A percentile compares a stretch with the other conserved stretches of the same genome.
These are phyloP conservation scores for Trichopoda pennipes DNA, from an alignment of 2,888 invertebrate species.

Conservation along the genomic window DNA sequence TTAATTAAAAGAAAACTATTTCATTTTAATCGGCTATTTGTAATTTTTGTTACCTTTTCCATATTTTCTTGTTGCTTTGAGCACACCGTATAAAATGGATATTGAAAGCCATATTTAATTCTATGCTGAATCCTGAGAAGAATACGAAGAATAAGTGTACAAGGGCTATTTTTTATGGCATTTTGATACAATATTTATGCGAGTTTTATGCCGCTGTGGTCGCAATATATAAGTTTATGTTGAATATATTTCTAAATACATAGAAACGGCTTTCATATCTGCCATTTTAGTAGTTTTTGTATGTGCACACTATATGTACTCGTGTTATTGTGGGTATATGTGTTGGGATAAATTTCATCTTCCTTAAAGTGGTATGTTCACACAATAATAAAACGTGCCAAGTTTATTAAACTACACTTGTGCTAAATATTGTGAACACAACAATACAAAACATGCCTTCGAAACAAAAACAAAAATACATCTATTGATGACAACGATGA, in stretches of 20 bases:
- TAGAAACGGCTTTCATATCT: not conserved
- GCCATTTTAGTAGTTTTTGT: not conserved
- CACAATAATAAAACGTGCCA: conserved; percentile 65
- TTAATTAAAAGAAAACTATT: too few species aligned
- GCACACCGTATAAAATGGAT: too few species aligned
- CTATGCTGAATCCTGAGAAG: not conserved
- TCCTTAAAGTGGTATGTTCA: conserved; percentile 32
- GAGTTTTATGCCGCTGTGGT: not conserved
- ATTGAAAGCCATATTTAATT: too few species aligned
- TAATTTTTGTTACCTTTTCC: too few species aligned
- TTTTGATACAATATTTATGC: not conserved
- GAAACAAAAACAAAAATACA: not conserved
- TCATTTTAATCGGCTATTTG: too few species aligned
- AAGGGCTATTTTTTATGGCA: not conserved
- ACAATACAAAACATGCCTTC: not conserved
- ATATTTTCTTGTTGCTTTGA: too few species aligned
- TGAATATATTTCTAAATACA: not conserved
- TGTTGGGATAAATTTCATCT: not conserved
- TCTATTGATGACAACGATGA: conserved; percentile 50
- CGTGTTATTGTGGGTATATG: not conserved
- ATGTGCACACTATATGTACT: not conserved
- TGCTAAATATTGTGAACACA: conserved; percentile 39
- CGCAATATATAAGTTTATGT: not conserved
- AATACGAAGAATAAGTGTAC: too few species aligned
- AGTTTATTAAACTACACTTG: conserved; percentile 64